Base-by-base conservation (phyloP, 2,797 vertebrate species). In the Rhadinocentrus ornatus region DNA sequence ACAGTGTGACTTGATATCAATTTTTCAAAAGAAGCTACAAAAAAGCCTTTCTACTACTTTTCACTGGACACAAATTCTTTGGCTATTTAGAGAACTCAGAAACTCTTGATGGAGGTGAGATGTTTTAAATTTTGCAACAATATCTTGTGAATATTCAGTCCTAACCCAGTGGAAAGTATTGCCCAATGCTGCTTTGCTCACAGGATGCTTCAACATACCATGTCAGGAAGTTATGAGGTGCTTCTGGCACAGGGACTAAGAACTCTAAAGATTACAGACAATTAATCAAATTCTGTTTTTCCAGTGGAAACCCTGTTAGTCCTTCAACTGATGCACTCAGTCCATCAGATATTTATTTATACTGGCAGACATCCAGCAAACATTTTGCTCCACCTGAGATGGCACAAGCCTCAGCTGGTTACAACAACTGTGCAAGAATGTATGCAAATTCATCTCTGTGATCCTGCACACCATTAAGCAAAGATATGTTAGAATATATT, bases 361-460 rank as follows among this genome's bases (percentile, higher is more conserved):
- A 53, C 66, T 82, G 81, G 83, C 71, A 34, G 60, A 52, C 32
- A 15, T 67, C 62, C 68, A 78, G 26, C 54, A 50, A 29, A 18
- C 64, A 56, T 37, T 55, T 54, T 27, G 22, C 69, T 70, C 63
- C 69, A 73, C 77, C 73, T 62, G 9, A 0, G 20, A 37, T 15
- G 7, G 61, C 71, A 62, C 78, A 84, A 52, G 78, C 75, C 73
- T 64, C 71, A 56, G 68, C 87, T 59, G 6, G 85, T 64, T 8
- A 8, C 26, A 13, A 62, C 60, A 62, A 0, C 39, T 2, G 29
- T 20, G 59, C 24, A 53, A 27, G 48, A 50, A 39, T 37, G 56
- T 37, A 48, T 63, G 52, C 13, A 50, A 37, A 60, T 37, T 52
- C 61, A 39, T 39, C 24, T 46, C 15, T 63, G 31, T 8, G 34